These are phyloP conservation scores for Psophia crepitans DNA, from an alignment of 2,113 vertebrate genomes.

Conservation along the genomic window DNA sequence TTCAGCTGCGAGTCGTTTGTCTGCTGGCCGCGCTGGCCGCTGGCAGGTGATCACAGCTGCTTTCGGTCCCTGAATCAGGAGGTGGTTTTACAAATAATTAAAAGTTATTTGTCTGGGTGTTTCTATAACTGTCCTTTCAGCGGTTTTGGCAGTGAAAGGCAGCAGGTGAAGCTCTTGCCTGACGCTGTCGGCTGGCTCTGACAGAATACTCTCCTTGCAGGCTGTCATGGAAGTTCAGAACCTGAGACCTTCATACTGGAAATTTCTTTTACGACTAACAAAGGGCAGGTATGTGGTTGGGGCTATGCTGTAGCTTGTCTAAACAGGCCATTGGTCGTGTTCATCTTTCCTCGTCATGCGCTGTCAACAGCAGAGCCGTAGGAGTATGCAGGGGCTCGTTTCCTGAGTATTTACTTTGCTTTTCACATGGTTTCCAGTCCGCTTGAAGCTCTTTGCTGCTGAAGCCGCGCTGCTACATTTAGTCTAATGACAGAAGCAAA, in stretches of 20 bases:
- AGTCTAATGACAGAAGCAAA: background rate
- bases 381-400: background rate
- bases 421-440: background rate
- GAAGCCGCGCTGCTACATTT: background rate
- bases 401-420: background rate
- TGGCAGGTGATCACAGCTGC: background rate
- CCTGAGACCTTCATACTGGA: constrained; percentile 95
- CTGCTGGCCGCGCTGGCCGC: background rate
- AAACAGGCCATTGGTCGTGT: background rate
- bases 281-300: constrained; percentile 86
- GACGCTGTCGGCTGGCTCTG: background rate
- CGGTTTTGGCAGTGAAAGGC: background rate
- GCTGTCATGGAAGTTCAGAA: constrained; percentile 98
- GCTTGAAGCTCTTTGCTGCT: background rate
- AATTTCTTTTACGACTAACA: constrained; percentile 92
- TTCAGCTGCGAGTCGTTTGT: background rate
- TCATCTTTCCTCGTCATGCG: background rate
- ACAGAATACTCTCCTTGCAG: constrained; percentile 69
- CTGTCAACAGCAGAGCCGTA: background rate
- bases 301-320: background rate
- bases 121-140: background rate
- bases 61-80: background rate
- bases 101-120: background rate
- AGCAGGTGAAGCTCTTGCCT: background rate
- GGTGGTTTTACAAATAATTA: background rate